These are phyloP conservation scores for Dromococcyx pavoninus DNA, from an alignment of 2,797 vertebrate genomes.

Conservation along the genomic window DNA sequence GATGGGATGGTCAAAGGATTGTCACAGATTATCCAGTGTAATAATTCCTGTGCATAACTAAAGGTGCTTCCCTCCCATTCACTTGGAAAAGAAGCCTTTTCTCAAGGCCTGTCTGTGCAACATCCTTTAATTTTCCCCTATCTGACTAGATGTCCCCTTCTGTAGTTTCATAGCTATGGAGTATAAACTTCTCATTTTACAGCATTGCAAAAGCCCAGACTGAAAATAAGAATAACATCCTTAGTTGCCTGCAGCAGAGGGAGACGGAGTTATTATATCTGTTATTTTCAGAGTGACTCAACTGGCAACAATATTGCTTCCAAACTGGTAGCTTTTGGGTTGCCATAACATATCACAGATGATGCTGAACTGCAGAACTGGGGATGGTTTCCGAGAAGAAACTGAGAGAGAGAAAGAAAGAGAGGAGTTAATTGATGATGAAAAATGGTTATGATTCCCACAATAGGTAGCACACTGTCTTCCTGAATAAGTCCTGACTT, in stretches of 20 bases:
- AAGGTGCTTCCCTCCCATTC: neutral
- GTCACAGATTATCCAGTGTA: accelerated
- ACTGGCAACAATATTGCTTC: slow-evolving; percentile 45
- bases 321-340: neutral
- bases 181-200: neutral
- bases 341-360: neutral
- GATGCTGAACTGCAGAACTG: neutral
- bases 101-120: neutral
- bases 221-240: neutral
- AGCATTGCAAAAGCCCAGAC: neutral
- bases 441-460: neutral
- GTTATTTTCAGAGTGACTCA: slow-evolving; percentile 35
- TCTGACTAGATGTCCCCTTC: neutral
- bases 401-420: neutral
- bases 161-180: neutral
- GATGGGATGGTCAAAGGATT: neutral
- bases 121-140: neutral
- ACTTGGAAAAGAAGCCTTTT: neutral
- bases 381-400: neutral
- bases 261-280: slow-evolving; percentile 37
- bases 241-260: slow-evolving; percentile 32
- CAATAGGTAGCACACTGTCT: neutral
- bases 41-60: neutral
- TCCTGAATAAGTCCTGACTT: neutral
- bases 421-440: neutral